phyloP scores from a whole-genome alignment of 2,797 vertebrate genomes.

The Mionectes olivaceus region DNA sequence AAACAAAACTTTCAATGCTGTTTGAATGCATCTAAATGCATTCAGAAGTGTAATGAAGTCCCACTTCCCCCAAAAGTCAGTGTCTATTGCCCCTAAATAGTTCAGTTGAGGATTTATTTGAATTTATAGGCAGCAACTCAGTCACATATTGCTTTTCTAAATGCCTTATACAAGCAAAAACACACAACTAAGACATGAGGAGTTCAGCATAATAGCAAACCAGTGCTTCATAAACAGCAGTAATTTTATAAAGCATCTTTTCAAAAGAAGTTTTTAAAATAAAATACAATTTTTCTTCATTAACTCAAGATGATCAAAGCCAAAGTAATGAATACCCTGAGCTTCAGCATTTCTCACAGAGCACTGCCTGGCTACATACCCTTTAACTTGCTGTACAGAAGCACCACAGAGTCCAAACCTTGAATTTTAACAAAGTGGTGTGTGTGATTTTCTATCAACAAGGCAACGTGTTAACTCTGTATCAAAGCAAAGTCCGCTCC shows the following conservation, averaged over 20 bases:
- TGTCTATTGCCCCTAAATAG: constrained; percentile 49
- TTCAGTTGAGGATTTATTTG: constrained; percentile 58
- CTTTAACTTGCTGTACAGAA: not conserved
- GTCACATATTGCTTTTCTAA: constrained; percentile 53
- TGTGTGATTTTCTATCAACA: not conserved
- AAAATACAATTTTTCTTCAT: not conserved
- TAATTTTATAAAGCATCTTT: constrained; percentile 23
- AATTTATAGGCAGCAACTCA: constrained; percentile 64
- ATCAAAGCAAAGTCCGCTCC: not conserved
- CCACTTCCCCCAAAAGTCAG: constrained; percentile 3
- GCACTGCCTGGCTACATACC: too few species aligned
- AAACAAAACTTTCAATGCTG: constrained; percentile 60
- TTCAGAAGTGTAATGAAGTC: constrained; percentile 58
- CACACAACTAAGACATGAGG: not conserved
- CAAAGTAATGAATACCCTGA: not conserved
- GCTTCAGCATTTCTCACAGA: not conserved
- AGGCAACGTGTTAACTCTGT: not conserved
- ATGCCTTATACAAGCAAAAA: constrained; percentile 65
- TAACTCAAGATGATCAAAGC: not conserved
- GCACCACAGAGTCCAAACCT: not conserved
- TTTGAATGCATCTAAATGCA: constrained; percentile 40
- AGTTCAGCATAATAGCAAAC: constrained; percentile 41
- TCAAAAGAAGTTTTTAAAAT: not conserved
- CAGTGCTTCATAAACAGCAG: constrained; percentile 10
- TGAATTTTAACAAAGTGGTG: not conserved